Base-by-base conservation (phyloP, 2,888 invertebrate species). In the Hyalella azteca region DNA sequence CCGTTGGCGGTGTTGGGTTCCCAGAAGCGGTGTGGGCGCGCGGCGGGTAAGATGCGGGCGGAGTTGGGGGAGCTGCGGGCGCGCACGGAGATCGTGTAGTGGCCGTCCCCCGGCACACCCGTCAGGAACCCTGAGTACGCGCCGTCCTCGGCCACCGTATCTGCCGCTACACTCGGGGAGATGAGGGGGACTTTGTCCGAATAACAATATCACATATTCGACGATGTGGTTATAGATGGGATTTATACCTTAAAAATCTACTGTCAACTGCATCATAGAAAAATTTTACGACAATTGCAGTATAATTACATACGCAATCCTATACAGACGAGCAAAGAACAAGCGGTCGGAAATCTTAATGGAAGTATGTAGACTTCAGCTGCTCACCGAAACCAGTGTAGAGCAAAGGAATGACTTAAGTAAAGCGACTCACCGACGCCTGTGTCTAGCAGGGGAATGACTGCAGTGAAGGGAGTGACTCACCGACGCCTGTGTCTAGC, bases 51-150 rank as follows among this genome's bases (percentile, higher is more conserved):
- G 1, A 36, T 36, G 19, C 66, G 66, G 11, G 13, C 29, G 2
- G 66, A 13, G 7, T 22, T 13, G 11, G 66, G 66, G 5, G 36
- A 32, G 3, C 66, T 36, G 7, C 36, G 9, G 2, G 66, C 66
- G 36, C 39, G 13, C 11, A 79, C 82, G 1, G 79, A 77, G 1
- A 82, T 59, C 26, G 80, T 73, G 73, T 82, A 80, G 0, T 80
- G 76, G 9, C 82, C 82, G n/a, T 80, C 73, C 9, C 73, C 80
- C 19, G 80, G 73, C 15, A 79, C 77, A 59, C 78, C 80, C 5
- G 82, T 80, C 54, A 82, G 79, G 40, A 73, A 79, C 5, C 54
- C 82, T 0, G 82, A 79, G 26, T 82, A 82, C 4, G 80, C 76
- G 0, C 82, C 82, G 26, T 82, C 82, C 3, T 77, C 80, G 5